Conservation (phyloP, 1,140 invertebrate species). For the Papilio xuthus region DNA sequence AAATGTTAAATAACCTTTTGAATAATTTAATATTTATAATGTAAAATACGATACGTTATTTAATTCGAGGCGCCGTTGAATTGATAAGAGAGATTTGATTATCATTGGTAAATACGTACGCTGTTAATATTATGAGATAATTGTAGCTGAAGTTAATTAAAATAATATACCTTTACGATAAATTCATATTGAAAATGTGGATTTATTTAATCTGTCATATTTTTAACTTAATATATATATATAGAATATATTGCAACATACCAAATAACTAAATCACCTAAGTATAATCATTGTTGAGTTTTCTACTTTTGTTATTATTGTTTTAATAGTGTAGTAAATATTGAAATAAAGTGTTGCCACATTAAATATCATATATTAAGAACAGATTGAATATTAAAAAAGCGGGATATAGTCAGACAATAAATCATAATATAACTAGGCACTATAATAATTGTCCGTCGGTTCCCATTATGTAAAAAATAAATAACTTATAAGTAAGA, state of each 20-base stretch:
- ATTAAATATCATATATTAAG: background rate
- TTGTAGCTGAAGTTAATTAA: constrained; percentile 5
- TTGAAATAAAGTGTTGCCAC: too few species aligned
- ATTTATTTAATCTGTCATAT: background rate
- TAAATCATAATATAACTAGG: background rate
- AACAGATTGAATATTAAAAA: background rate
- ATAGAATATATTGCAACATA: background rate
- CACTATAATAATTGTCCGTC: background rate
- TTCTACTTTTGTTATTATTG: too few species aligned
- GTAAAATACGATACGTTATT: constrained; percentile 15
- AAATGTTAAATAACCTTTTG: background rate
- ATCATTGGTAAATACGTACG: constrained; percentile 8
- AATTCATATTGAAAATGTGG: background rate
- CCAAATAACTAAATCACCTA: background rate
- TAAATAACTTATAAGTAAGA: too few species aligned
- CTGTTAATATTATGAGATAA: background rate
- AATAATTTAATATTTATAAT: constrained; percentile 14
- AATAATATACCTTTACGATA: background rate
- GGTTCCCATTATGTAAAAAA: background rate
- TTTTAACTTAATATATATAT: background rate
- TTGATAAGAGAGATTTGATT: constrained; percentile 22
- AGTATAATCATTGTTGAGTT: too few species aligned
- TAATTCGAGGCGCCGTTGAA: constrained; percentile 15
- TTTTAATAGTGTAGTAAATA: too few species aligned
- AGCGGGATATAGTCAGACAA: background rate